phyloP scores from a whole-genome alignment of 1,140 invertebrate genomes.

The Odontomachus brunneus region DNA sequence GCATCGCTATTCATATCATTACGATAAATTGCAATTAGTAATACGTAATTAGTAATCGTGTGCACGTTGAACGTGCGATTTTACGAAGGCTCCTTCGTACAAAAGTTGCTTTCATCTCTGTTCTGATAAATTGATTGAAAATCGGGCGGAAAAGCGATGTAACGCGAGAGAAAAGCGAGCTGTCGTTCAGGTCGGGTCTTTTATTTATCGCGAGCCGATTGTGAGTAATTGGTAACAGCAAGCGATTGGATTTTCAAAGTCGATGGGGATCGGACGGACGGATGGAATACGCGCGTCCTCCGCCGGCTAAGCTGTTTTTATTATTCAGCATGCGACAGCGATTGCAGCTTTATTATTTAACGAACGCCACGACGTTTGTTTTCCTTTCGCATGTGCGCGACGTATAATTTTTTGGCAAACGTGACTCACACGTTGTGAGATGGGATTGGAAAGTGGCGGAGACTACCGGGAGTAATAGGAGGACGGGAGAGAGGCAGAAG shows the following conservation, averaged over 20 bases:
- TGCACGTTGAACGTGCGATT: too few species aligned
- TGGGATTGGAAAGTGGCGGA: neutral
- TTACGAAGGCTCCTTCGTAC: too few species aligned
- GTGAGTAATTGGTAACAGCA: constrained; percentile 22
- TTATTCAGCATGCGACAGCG: constrained; percentile 17
- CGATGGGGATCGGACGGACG: neutral
- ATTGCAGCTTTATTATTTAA: constrained; percentile 49
- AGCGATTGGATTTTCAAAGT: too few species aligned
- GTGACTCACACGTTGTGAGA: constrained; percentile 8
- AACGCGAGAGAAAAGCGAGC: too few species aligned
- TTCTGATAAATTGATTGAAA: too few species aligned
- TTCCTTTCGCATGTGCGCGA: neutral
- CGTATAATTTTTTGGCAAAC: neutral
- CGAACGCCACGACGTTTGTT: neutral
- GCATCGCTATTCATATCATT: too few species aligned
- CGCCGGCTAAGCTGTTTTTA: neutral
- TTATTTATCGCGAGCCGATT: neutral
- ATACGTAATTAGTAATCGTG: too few species aligned
- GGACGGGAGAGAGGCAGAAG: too few species aligned
- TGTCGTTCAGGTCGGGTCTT: neutral
- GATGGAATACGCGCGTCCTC: neutral
- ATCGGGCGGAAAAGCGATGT: too few species aligned
- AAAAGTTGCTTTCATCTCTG: too few species aligned
- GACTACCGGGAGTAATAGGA: too few species aligned
- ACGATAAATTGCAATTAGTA: too few species aligned